Base-by-base conservation (phyloP, 1,140 invertebrate genomes). In the Tyrophagus putrescentiae region DNA sequence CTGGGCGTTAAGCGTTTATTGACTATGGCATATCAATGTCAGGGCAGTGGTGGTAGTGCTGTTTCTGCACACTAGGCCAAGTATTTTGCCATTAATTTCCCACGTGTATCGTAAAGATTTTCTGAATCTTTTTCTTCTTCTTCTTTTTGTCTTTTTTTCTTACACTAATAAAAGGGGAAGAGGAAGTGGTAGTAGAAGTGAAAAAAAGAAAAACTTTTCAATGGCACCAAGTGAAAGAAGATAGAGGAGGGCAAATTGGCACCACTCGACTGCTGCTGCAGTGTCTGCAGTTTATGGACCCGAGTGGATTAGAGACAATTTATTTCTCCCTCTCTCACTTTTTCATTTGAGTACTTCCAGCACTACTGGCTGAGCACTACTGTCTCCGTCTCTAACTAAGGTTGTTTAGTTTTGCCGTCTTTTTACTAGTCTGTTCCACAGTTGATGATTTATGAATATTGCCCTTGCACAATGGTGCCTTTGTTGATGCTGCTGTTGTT, bases 91-190 rank as follows among this genome's bases (percentile, higher is more conserved):
- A 48, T 48, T 48, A 48, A 48, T 48, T 48, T 48, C 45, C 45
- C 45, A 48, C 45, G 45, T 48, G 45, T 7, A 18, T 48, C 45
- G 45, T 48, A 48, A 48, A 48, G 45, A 48, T 48, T 48, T 48
- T 48, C 45, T 21, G 18, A 13, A 21, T 39, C 13, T 13, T 39
- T 39, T 13, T 13, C 36, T 39, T 39, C 13, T 39, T 39, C 21
- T 39, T 39, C 21, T 39, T 21, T 13, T 13, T 39, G 36, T 39
- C 13, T 39, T 39, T 21, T 39, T 39, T 39, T 39, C 21, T 39
- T 39, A 39, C 13, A 21, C 36, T 13, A 21, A 39, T 13, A 21
- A 39, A 13, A 39, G 21, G 36, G 36, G 13, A 13, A 13, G 13
- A 39, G 13, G 36, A 21, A 39, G 13, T 21, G 36, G 13, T 39